Evolutionary conservation across 2,888 invertebrate species (phyloP).

Genomic region (Meteorus colon): DNA sequence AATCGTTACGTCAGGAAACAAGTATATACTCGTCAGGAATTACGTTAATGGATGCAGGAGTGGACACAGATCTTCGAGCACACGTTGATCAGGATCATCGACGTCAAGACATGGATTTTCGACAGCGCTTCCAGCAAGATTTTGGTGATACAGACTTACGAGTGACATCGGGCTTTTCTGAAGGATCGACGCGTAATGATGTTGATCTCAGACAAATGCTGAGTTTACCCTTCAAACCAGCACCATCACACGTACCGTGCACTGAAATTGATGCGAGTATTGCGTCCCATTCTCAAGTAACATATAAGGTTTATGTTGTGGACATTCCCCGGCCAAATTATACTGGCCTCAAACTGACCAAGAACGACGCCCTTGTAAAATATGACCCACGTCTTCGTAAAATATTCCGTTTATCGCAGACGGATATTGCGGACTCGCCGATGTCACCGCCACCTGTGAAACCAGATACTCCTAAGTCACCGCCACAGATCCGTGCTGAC

Average conservation of each 20-base stretch:
- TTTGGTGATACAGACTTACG: conserved; percentile 82
- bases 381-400: conserved; percentile 85
- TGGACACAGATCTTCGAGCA: conserved; percentile 70
- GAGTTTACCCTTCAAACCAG: conserved; percentile 84
- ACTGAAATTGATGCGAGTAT: conserved; percentile 90
- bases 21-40: conserved; percentile 72
- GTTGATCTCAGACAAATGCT: conserved; percentile 82
- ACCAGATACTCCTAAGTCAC: conserved; percentile 72
- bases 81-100: conserved; percentile 68
- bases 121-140: conserved; percentile 72
- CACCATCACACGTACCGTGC: conserved; percentile 88
- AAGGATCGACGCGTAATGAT: conserved; percentile 75
- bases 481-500: conserved; percentile 67
- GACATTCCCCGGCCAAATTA: conserved; percentile 85
- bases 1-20: conserved; percentile 63
- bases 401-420: conserved; percentile 81
- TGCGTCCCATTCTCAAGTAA: conserved; percentile 84
- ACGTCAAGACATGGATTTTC: conserved; percentile 75
- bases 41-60: conserved; percentile 62
- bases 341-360: conserved; percentile 82
- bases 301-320: conserved; percentile 79
- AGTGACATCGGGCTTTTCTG: conserved; percentile 63
- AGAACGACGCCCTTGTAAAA: conserved; percentile 81
- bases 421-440: conserved; percentile 77
- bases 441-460: conserved; percentile 75